Conservation (phyloP, 30 jellyfish, hydroid and myxozoan genomes). For the Aurelia coerulea region DNA sequence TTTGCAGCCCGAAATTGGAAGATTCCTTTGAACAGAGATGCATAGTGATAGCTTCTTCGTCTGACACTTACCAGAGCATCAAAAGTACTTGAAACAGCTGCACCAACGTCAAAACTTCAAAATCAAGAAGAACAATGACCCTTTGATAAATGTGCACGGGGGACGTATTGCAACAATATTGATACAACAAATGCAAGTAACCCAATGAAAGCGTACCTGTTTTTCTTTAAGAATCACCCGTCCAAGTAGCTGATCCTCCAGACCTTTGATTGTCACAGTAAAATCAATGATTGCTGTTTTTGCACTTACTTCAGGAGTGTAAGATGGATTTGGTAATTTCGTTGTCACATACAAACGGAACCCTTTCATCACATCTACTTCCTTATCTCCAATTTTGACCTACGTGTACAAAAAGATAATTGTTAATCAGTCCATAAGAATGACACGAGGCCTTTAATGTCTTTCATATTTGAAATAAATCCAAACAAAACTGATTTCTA, state of each 20-base stretch:
- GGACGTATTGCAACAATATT: not conserved
- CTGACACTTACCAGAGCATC: too few relatives aligned
- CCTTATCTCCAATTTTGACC: constrained; percentile 93
- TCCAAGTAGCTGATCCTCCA: constrained; percentile 88
- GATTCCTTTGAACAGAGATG: too few relatives aligned
- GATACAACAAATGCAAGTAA: not conserved
- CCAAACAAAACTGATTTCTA: too few relatives aligned
- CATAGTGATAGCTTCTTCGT: too few relatives aligned
- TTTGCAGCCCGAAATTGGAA: too few relatives aligned
- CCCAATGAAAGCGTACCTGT: constrained; percentile 45
- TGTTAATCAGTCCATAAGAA: too few relatives aligned
- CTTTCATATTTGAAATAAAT: too few relatives aligned
- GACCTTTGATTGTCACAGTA: constrained; percentile 92
- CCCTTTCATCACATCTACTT: constrained; percentile 88
- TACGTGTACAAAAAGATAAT: not conserved
- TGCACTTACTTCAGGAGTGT: constrained; percentile 94
- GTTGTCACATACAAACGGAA: constrained; percentile 80
- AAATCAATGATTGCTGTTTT: constrained; percentile 84
- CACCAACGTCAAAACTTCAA: too few relatives aligned
- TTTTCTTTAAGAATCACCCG: constrained; percentile 85
- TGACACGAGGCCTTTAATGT: too few relatives aligned
- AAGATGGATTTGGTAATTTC: constrained; percentile 86
- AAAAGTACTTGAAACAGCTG: too few relatives aligned
- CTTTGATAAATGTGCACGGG: too few relatives aligned
- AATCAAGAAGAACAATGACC: too few relatives aligned